Base-by-base conservation (phyloP, 2,113 vertebrate genomes). In the Lanius collurio region DNA sequence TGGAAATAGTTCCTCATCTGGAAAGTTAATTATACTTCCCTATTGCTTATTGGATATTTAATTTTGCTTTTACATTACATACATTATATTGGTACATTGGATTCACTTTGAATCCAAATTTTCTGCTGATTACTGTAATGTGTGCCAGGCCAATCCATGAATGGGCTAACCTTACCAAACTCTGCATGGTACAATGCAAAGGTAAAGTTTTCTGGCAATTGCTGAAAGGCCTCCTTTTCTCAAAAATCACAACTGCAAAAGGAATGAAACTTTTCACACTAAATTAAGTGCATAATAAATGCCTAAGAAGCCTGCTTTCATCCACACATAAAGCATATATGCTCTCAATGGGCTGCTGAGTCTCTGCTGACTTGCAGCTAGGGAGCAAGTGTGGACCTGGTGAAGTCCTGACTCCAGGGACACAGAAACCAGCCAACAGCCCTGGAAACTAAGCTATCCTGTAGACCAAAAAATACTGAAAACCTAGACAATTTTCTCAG, bases 301-400 rank as follows among this genome's bases (percentile, higher is more conserved):
- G 55, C 35, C 19, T 52, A 63, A 60, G 63, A 82, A 88, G 35
- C 33, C 35, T 53, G 23, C 41, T 93, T 91, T 90, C 59, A 77
- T 63, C 59, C 67, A 33, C 24, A 42, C 27, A 83, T 90, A 35
- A 94, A 89, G 94, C 86, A 94, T 17, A 74, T 21, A 67, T 26
- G 44, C 3, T 91, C 75, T 75, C 82, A 90, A n/a, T 15, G 71
- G 52, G 59, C 35, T 80, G 35, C 50, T 22, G 41, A 73, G 57
- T 87, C 77, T 89, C 87, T 82, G 63, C 18, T 79, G 87, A 47
- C 46, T 77, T 77, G 53, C 35, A 88, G 46, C 67, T 41, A n/a
- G 24, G 50, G 37, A 86, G 19, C 50, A 87, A 76, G 26, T 39
- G 70, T 65, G 60, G 30, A 39, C 49, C 42, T 55, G 52, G 9